These are phyloP conservation scores for Drepanosiphum platanoidis DNA, from an alignment of 2,888 invertebrate genomes.

Conservation along the genomic window DNA sequence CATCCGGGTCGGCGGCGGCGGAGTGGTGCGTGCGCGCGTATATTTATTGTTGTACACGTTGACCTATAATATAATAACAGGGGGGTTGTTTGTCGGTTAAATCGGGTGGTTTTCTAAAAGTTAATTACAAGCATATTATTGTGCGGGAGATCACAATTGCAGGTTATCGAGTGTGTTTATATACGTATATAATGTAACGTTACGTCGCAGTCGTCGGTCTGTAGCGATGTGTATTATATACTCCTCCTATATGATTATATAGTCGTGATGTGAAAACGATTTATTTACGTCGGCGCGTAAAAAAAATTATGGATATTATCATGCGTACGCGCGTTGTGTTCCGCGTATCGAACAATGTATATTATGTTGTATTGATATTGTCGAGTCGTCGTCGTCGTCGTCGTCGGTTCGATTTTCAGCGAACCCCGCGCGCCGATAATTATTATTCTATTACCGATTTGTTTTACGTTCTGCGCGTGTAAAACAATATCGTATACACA, in stretches of 20 bases:
- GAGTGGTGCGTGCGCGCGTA: not conserved
- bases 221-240: too few species aligned
- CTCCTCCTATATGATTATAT: not conserved
- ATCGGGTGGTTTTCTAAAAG: constrained; percentile 47
- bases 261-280: constrained; percentile 10
- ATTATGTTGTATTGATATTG: not conserved
- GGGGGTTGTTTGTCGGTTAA: constrained; percentile 46
- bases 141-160: constrained; percentile 9
- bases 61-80: constrained; percentile 21
- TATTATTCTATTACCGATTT: not conserved
- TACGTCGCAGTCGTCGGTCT: too few species aligned
- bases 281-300: constrained; percentile 20
- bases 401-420: not conserved
- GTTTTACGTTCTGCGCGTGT: not conserved
- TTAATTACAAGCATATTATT: constrained; percentile 47
- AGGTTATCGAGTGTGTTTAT: not conserved
- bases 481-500: not conserved
- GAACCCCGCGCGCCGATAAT: not conserved
- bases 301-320: not conserved
- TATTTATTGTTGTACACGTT: too few species aligned
- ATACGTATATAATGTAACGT: not conserved
- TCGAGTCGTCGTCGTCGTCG: not conserved
- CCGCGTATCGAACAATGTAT: not conserved
- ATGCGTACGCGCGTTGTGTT: not conserved
- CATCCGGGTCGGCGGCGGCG: not conserved